Conservation (phyloP, 2,888 invertebrate species). For the Linyphia triangularis region DNA sequence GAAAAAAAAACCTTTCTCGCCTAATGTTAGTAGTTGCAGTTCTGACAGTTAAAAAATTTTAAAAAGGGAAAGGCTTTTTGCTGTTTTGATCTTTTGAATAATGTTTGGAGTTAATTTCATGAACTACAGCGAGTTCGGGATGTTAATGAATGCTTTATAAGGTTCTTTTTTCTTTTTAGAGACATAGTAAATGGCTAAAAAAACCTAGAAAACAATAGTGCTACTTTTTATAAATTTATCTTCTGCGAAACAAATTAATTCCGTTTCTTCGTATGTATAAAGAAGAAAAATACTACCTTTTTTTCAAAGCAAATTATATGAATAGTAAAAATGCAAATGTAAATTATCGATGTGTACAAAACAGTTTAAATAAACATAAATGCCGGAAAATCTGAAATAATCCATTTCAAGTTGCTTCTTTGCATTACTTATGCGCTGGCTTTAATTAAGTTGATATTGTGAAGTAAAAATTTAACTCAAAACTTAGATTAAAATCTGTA, state of each 20-base stretch:
- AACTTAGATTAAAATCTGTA: no score
- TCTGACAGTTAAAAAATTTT: no score
- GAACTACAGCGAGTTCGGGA: constrained; percentile 25
- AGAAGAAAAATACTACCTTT: background rate
- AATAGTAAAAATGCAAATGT: background rate
- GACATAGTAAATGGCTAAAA: background rate
- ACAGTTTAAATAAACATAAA: background rate
- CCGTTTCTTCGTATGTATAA: background rate
- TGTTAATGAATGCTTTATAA: constrained; percentile 41
- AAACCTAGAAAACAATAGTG: background rate
- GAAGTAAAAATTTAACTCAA: no score
- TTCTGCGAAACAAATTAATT: constrained; percentile 5
- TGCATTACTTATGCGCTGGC: no score
- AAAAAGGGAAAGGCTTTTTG: no score
- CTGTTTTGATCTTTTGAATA: constrained; percentile 16
- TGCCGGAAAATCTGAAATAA: no score
- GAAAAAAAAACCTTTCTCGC: no score
- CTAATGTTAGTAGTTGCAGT: no score
- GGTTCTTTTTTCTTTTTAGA: constrained; percentile 29
- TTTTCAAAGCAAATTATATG: background rate
- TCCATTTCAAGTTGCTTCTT: no score
- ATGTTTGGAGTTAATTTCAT: constrained; percentile 40
- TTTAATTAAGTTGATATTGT: no score
- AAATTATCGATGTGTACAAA: background rate
- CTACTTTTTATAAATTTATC: constrained; percentile 5